Conservation (phyloP, 2,113 vertebrate genomes). For the Notothenia rossii region DNA sequence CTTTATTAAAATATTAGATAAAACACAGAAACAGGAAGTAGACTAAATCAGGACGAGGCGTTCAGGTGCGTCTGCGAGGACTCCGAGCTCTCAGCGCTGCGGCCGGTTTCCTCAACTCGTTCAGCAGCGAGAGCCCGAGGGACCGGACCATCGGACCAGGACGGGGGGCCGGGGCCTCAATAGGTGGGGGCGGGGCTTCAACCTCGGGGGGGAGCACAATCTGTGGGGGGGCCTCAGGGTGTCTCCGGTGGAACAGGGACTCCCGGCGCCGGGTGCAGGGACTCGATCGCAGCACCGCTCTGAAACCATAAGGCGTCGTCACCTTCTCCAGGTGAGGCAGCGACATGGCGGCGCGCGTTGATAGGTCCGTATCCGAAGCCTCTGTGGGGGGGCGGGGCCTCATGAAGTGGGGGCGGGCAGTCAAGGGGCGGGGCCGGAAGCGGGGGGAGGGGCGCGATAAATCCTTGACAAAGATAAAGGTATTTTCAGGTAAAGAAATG, state of each 20-base stretch:
- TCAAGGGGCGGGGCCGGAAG: not conserved
- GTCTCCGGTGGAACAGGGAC: constrained; percentile 73
- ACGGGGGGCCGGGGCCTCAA: no score
- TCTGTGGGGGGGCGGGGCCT: accelerated
- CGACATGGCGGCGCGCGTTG: constrained; percentile 71
- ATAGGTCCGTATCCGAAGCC: constrained; percentile 33
- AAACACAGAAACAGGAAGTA: no score
- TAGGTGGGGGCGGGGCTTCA: no score
- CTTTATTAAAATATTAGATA: no score
- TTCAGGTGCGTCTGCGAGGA: not conserved
- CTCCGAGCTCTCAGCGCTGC: constrained; percentile 38
- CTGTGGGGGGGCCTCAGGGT: no score
- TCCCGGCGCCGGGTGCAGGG: constrained; percentile 71
- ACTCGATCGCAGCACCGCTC: constrained; percentile 63
- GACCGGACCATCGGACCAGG: no score
- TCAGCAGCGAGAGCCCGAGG: constrained; percentile 8
- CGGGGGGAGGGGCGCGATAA: not conserved
- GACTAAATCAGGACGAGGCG: no score
- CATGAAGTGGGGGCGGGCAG: not conserved
- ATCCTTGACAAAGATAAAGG: no score
- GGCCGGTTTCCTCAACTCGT: constrained; percentile 44
- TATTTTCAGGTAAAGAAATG: no score
- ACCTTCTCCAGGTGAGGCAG: constrained; percentile 72
- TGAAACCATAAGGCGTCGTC: constrained; percentile 76
- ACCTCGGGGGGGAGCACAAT: no score